Base-by-base conservation (phyloP, 2,113 vertebrate genomes). In the Brachyistius frenatus region DNA sequence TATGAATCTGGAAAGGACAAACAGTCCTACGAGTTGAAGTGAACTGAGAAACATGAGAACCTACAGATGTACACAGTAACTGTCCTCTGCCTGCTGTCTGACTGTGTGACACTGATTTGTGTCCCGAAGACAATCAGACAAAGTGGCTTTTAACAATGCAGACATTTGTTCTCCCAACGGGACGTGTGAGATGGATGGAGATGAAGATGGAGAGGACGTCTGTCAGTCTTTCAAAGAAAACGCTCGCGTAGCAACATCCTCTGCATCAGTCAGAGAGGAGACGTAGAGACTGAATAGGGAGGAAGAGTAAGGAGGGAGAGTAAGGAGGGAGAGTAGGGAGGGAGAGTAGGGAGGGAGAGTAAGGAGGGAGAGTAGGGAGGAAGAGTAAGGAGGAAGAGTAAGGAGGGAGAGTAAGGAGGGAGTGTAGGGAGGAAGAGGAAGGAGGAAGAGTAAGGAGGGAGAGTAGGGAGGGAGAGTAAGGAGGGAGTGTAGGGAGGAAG, bases 171-270 rank as follows among this genome's bases (percentile, higher is more conserved):
- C 83, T 86, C 89, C 57, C 5, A 52, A 78, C 66, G 57, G 80
- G 77, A 80, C 37, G 53, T 49, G 72, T 55, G 77, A 90, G 81
- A 85, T 46, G 80, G 67, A 86, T 87, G 84, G 23, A 83, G 82
- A 54, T 54, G 64, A 68, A 88, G 78, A 89, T 56, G 31, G 63
- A 73, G 77, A 71, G 57, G 71, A 73, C 9, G 33, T 86, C 86
- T 84, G 81, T 85, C 84, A 78, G 70, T 82, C 86, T 73, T 36
- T 72, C 15, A 73, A 70, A 77, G 58, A 33, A 83, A 87, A 78
- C 36, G 53, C 71, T 16, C 11, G 33, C 0, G 50, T 81, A 73
- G 79, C 58, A 71, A 81, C 64, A 85, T 32, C 2, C 1, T 16
- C 33, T n/a, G 60, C 13, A 37, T 78, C 64, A 78, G 41, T 53